Conservation (phyloP, 2,113 vertebrate genomes). For the Hyla sarda region DNA sequence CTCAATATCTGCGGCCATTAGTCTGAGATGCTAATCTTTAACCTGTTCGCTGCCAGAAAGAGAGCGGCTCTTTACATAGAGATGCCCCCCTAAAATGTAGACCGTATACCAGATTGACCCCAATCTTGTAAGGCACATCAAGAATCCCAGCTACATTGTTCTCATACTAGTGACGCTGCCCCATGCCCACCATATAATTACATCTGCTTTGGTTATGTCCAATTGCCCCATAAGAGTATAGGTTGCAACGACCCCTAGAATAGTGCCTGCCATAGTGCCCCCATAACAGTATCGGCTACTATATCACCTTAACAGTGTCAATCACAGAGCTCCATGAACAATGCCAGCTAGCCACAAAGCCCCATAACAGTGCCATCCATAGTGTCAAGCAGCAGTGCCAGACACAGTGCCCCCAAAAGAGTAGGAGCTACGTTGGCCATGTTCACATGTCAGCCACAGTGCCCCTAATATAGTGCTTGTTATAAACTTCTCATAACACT, state of each 20-base stretch:
- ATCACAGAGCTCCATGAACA: not conserved
- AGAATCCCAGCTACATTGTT: not conserved
- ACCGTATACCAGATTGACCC: not conserved
- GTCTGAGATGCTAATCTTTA: constrained; percentile 15
- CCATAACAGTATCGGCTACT: not conserved
- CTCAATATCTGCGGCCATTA: constrained; percentile 17
- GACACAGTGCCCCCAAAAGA: not conserved
- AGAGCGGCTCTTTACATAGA: not conserved
- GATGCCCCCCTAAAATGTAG: too few relatives aligned
- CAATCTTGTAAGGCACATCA: not conserved
- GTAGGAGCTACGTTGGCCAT: too few relatives aligned
- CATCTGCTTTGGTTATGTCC: too few relatives aligned
- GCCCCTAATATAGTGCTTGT: not conserved
- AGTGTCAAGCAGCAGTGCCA: not conserved
- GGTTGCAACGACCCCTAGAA: not conserved
- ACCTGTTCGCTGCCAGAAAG: not conserved
- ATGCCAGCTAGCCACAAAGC: not conserved
- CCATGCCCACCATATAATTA: not conserved
- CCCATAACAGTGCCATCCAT: not conserved
- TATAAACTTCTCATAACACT: not conserved
- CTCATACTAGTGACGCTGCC: not conserved
- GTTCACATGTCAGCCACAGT: not conserved
- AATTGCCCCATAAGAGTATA: not conserved
- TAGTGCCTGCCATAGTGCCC: not conserved
- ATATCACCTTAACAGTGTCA: not conserved